phyloP scores from a whole-genome alignment of 2,113 vertebrate species.

The Hippocampus mohnikei region DNA sequence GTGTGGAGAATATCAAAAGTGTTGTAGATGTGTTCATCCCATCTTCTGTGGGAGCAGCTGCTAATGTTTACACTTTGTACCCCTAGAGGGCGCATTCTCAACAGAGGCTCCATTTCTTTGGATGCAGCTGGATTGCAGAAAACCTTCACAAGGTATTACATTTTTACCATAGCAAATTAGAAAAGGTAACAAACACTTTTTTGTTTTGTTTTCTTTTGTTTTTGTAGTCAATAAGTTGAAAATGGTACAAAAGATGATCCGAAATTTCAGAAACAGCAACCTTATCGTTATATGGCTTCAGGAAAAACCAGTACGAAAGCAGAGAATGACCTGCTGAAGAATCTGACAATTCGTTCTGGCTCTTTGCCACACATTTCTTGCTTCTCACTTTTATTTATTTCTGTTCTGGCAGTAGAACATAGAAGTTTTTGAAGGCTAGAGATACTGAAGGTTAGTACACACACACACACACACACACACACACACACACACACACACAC shows the following conservation, averaged over 20 bases:
- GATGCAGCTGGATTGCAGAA: neutral
- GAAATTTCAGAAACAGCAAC: conserved; percentile 17
- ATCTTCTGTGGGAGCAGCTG: conserved; percentile 13
- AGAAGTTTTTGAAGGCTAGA: conserved; percentile 56
- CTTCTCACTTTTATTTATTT: conserved; percentile 22
- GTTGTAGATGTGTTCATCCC: neutral
- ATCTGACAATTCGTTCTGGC: conserved; percentile 49
- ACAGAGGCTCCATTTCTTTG: neutral
- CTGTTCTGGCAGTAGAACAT: conserved; percentile 51
- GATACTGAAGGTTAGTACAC: conserved; percentile 57
- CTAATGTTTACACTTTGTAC: conserved; percentile 20
- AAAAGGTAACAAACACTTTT: neutral
- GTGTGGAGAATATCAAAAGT: conserved; percentile 6
- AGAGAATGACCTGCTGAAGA: conserved; percentile 37
- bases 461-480: conserved; percentile 9
- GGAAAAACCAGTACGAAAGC: conserved; percentile 8
- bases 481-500: conserved; percentile 36
- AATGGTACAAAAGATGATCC: neutral
- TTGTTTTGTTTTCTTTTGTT: no score
- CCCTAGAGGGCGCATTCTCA: conserved; percentile 40
- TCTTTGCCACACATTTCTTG: conserved; percentile 41
- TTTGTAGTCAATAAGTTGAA: neutral
- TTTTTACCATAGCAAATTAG: neutral
- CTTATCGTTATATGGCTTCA: conserved; percentile 22
- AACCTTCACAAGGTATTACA: neutral